These are phyloP conservation scores for Melieria omissa DNA, from an alignment of 2,888 invertebrate species.

Conservation along the genomic window DNA sequence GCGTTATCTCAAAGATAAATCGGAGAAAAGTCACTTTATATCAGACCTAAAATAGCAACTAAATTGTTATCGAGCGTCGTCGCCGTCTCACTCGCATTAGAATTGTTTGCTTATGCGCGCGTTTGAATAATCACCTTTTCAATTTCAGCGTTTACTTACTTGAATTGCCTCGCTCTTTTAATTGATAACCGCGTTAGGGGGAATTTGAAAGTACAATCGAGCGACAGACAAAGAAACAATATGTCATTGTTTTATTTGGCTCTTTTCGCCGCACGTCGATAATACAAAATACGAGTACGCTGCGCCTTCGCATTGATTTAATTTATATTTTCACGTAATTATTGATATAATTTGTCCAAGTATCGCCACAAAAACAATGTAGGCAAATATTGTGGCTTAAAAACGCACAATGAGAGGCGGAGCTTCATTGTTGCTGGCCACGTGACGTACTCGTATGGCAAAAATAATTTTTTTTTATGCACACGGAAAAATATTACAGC, in stretches of 20 bases:
- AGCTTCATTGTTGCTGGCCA: too few relatives aligned
- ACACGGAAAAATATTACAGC: too few relatives aligned
- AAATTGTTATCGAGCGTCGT: slow-evolving; percentile 41
- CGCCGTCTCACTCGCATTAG: slow-evolving; percentile 34
- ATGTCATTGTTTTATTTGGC: not conserved
- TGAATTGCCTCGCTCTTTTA: not conserved
- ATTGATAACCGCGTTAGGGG: not conserved
- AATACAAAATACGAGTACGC: not conserved
- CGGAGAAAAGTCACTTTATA: slow-evolving; percentile 17
- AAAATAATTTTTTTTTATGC: too few relatives aligned
- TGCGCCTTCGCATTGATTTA: too few relatives aligned
- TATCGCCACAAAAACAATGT: too few relatives aligned
- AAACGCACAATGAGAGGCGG: too few relatives aligned
- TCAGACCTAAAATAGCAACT: slow-evolving; percentile 28
- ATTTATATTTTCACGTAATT: too few relatives aligned
- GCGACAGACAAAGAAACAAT: too few relatives aligned
- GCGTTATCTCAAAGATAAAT: slow-evolving; percentile 46
- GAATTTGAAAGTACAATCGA: too few relatives aligned
- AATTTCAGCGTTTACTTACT: not conserved
- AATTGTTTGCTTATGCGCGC: slow-evolving; percentile 57
- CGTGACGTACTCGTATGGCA: too few relatives aligned
- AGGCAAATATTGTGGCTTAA: too few relatives aligned
- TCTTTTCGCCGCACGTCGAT: not conserved
- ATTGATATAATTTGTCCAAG: too few relatives aligned
- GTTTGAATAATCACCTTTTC: slow-evolving; percentile 55